Base-by-base conservation (phyloP, 2,113 vertebrate genomes). In the Mixornis gularis region DNA sequence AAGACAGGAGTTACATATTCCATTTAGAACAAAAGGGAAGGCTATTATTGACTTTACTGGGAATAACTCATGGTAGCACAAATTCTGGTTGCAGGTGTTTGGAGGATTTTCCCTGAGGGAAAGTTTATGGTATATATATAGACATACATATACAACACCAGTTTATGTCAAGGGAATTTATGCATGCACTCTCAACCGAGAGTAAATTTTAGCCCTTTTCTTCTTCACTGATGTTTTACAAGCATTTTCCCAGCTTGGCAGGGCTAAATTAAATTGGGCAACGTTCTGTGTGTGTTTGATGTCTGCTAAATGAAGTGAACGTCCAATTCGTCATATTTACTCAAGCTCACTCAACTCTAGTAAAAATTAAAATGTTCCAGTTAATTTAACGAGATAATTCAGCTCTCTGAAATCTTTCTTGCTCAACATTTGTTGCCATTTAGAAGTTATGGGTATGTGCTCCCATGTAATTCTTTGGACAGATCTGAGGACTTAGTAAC, bases 281-380 rank as follows among this genome's bases (percentile, higher is more conserved):
- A 91, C 51, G 6, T 96, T 96, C 89, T 96, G 79, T 91, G 87
- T 95, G 91, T 94, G 89, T 96, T 94, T 96, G 95, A 95, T 95
- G 94, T 96, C 87, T 96, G 95, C 92, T 95, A 96, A 96, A 96
- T 94, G 94, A 96, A 95, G 92, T 96, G 94, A 96, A 87, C 48
- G 71, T 96, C 95, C 92, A 96, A 87, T 94, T 96, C 91, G 76
- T 95, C 96, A 85, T 96, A 96, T 96, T 96, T 96, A 94, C 95
- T 96, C 91, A 96, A 96, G 91, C 95, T 96, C 94, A 96, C 85
- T 93, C 96, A 96, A 93, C 94, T 96, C 92, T 89, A 85, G 89
- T 91, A 96, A 96, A 96, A 96, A 96, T 96, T 96, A 96, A 96
- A 96, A 96, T 96, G 95, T 96, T 96, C 96, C 95, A 96, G 95